Evolutionary conservation across 2,888 invertebrate genomes (phyloP).

Genomic region (Chaitophorus viminalis): DNA sequence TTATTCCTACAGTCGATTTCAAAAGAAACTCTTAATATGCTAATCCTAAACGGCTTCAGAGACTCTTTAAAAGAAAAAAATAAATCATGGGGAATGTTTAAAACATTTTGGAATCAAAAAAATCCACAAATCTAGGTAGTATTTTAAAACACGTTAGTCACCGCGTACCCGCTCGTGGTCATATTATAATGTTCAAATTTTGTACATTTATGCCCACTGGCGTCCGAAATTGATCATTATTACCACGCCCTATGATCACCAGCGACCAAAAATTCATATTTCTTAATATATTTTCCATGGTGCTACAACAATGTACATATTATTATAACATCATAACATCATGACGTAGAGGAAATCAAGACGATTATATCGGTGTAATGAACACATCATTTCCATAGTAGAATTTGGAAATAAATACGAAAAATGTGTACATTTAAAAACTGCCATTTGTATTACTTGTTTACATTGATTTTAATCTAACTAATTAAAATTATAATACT

Average conservation of each 20-base stretch:
- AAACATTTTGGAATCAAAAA: conserved; percentile 1
- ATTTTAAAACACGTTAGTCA: too few species aligned
- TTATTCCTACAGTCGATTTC: background rate
- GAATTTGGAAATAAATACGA: background rate
- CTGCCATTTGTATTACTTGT: background rate
- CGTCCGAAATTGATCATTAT: background rate
- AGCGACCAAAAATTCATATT: background rate
- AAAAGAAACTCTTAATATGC: conserved; percentile 8
- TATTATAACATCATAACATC: too few species aligned
- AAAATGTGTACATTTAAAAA: background rate
- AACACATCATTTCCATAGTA: background rate
- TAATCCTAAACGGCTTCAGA: conserved; percentile 16
- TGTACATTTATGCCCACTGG: background rate
- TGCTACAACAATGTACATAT: too few species aligned
- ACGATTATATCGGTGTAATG: background rate
- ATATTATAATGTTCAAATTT: too few species aligned
- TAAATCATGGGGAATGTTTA: conserved; percentile 34
- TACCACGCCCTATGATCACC: conserved; percentile 1
- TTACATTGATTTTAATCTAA: background rate
- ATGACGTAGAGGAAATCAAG: background rate
- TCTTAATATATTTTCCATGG: too few species aligned
- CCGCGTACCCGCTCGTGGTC: too few species aligned
- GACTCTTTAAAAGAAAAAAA: background rate
- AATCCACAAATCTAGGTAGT: too few species aligned
- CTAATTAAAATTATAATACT: too few species aligned